phyloP scores from a whole-genome alignment of 1,140 invertebrate genomes.

The Artemia franciscana region DNA sequence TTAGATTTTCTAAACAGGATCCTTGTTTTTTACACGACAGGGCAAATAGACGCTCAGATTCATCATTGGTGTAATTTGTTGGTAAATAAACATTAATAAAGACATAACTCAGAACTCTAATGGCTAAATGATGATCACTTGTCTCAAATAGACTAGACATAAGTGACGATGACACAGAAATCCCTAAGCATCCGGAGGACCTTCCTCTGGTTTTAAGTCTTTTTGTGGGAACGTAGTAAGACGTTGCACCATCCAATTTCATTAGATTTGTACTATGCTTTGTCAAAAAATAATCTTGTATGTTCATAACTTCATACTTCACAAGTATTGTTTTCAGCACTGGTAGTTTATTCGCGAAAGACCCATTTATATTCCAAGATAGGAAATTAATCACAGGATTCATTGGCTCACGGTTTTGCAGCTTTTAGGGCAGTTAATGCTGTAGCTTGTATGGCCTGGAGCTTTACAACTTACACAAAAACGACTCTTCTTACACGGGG shows the following conservation, averaged over 20 bases:
- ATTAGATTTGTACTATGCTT: neutral
- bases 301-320: neutral
- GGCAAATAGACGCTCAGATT: neutral
- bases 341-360: neutral
- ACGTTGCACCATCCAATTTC: neutral
- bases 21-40: neutral
- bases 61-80: neutral
- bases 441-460: neutral
- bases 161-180: neutral
- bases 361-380: neutral
- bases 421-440: neutral
- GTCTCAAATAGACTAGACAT: neutral
- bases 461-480: neutral
- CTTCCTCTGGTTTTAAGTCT: neutral
- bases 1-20: neutral
- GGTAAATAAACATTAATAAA: neutral
- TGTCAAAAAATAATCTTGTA: neutral
- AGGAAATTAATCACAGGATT: neutral
- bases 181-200: neutral
- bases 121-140: neutral
- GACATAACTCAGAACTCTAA: neutral
- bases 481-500: neutral
- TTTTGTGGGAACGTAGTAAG: neutral
- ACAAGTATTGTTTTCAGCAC: neutral
- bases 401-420: neutral